Evolutionary conservation across 2,888 invertebrate genomes (phyloP).

Genomic region (Andrena flavipes): DNA sequence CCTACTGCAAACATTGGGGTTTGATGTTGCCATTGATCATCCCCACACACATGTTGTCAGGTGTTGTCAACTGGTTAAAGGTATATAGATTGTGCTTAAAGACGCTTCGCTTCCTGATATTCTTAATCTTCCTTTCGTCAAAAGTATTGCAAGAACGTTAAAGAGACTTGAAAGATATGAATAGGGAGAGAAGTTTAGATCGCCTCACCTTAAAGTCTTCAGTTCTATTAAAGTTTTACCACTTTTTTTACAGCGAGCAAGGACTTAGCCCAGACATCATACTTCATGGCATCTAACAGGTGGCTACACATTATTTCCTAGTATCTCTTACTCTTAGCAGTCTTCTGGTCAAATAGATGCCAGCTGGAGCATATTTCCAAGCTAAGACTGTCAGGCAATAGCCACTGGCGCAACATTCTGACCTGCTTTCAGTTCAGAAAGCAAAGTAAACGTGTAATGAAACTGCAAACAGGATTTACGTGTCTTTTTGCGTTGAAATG

Average conservation of each 20-base stretch:
- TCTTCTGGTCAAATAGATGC: conserved; percentile 74
- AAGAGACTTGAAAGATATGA: background rate
- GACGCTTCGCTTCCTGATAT: background rate
- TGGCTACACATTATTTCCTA: conserved; percentile 83
- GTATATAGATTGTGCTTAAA: conserved; percentile 86
- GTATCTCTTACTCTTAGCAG: conserved; percentile 75
- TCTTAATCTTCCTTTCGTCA: background rate
- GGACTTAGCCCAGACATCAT: conserved; percentile 98
- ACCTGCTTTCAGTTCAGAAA: conserved; percentile 56
- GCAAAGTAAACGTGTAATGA: conserved; percentile 61
- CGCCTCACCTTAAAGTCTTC: background rate
- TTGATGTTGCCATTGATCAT: conserved; percentile 99
- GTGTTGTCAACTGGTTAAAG: conserved; percentile 98
- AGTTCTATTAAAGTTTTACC: conserved; percentile 15
- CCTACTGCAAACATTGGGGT: conserved; percentile 97
- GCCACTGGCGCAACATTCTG: conserved; percentile 73
- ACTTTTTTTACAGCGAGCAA: conserved; percentile 91
- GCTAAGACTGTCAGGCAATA: conserved; percentile 71
- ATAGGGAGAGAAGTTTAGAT: background rate
- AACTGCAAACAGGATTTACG: conserved; percentile 2
- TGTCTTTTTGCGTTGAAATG: background rate
- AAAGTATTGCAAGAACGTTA: background rate
- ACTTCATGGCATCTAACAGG: conserved; percentile 99
- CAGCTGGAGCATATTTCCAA: conserved; percentile 69
- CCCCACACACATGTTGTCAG: conserved; percentile 98